Evolutionary conservation across 1,140 invertebrate species (phyloP).

Genomic region (Orius insidiosus): DNA sequence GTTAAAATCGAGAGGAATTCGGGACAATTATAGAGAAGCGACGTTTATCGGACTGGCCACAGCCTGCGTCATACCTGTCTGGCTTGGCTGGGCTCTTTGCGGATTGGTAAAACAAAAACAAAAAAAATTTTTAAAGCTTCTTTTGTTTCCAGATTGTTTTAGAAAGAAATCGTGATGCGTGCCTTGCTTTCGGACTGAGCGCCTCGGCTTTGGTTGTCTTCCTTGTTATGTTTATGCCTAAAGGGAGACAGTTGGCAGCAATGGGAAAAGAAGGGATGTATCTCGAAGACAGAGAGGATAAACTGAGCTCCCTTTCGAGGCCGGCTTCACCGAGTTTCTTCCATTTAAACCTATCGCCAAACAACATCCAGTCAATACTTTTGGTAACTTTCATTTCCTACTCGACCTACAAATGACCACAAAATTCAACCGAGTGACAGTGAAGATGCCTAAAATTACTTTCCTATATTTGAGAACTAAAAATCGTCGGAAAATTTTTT

Average conservation of each 20-base stretch:
- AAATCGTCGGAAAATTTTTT: too few relatives aligned
- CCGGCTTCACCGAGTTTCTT: constrained; percentile 76
- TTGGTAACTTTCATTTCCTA: too few relatives aligned
- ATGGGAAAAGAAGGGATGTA: constrained; percentile 67
- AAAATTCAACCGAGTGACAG: too few relatives aligned
- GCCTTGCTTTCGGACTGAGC: constrained; percentile 70
- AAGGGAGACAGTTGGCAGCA: constrained; percentile 76
- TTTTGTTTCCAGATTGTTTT: constrained; percentile 35
- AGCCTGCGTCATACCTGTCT: constrained; percentile 65
- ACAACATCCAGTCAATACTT: constrained; percentile 18
- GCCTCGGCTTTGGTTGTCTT: constrained; percentile 68
- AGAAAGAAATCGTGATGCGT: constrained; percentile 64
- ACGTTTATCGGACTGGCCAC: constrained; percentile 74
- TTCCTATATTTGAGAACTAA: too few relatives aligned
- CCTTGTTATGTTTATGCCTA: constrained; percentile 84
- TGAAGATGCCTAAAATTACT: too few relatives aligned
- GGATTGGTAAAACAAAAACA: constrained; percentile 15
- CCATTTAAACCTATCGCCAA: constrained; percentile 69
- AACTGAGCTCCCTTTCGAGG: constrained; percentile 52
- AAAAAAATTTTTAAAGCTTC: too few relatives aligned
- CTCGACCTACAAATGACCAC: too few relatives aligned
- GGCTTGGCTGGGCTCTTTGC: constrained; percentile 57
- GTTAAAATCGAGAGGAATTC: constrained; percentile 64
- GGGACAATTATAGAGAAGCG: constrained; percentile 85
- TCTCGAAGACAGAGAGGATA: constrained; percentile 56